Conservation (phyloP, 2,888 invertebrate species). For the Cacoxenus indagator region DNA sequence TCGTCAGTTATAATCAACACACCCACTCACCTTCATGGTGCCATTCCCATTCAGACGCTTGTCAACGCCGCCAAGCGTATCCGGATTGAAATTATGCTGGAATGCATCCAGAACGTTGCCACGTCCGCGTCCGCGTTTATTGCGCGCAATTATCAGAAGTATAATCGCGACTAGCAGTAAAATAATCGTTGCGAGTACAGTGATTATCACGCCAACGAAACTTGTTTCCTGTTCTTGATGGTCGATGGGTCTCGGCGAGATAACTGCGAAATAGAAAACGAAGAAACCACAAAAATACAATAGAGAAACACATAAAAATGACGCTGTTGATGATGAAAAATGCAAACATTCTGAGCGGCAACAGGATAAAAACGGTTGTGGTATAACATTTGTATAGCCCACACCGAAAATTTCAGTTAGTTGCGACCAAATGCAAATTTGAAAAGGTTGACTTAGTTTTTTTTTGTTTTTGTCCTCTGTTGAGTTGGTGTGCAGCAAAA, state of each 20-base stretch:
- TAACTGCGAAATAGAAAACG: conserved; percentile 50
- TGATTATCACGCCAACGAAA: conserved; percentile 78
- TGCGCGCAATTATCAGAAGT: conserved; percentile 78
- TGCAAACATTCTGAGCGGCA: conserved; percentile 18
- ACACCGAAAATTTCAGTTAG: neutral
- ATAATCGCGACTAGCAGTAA: conserved; percentile 79
- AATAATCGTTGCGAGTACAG: conserved; percentile 80
- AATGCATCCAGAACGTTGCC: conserved; percentile 71
- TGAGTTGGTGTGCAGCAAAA: neutral
- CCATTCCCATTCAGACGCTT: conserved; percentile 72
- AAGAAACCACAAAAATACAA: conserved; percentile 13
- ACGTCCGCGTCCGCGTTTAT: conserved; percentile 72
- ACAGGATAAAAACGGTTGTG: neutral
- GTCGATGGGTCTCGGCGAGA: conserved; percentile 73
- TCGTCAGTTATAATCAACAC: conserved; percentile 1
- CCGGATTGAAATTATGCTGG: conserved; percentile 71
- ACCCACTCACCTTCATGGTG: conserved; percentile 67
- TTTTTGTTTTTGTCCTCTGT: neutral
- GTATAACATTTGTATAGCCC: neutral
- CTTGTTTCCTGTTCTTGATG: conserved; percentile 74
- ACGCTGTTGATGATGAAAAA: neutral
- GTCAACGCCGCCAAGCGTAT: conserved; percentile 70
- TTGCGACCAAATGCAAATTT: neutral
- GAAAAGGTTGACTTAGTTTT: neutral
- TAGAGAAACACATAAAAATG: conserved; percentile 24